Evolutionary conservation across 1,140 invertebrate species (phyloP).

Genomic region (Rhyacophila brunnea): DNA sequence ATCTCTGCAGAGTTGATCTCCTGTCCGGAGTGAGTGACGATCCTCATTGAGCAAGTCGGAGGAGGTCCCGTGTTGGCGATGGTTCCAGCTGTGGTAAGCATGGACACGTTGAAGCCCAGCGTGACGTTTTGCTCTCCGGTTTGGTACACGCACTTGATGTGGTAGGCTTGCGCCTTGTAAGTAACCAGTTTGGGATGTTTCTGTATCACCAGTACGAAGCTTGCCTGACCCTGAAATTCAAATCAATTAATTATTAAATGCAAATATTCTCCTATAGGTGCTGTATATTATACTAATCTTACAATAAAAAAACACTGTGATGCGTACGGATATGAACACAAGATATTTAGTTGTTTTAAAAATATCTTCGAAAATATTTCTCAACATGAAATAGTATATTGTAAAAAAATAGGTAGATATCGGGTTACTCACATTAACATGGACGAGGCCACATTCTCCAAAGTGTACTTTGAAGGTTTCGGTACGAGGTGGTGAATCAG

Average conservation of each 20-base stretch:
- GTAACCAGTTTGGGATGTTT: conserved; percentile 95
- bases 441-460: conserved; percentile 86
- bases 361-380: too few relatives aligned
- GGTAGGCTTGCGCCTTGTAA: conserved; percentile 90
- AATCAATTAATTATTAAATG: conserved; percentile 22
- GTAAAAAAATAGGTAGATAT: too few relatives aligned
- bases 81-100: conserved; percentile 91
- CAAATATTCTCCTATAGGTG: too few relatives aligned
- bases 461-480: conserved; percentile 91
- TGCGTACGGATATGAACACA: too few relatives aligned
- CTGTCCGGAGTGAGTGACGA: conserved; percentile 81
- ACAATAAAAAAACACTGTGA: too few relatives aligned
- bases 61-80: conserved; percentile 94
- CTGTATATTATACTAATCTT: too few relatives aligned
- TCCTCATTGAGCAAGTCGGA: conserved; percentile 89
- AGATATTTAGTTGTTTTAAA: too few relatives aligned
- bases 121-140: conserved; percentile 92
- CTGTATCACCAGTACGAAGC: conserved; percentile 90
- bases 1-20: conserved; percentile 90
- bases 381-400: too few relatives aligned
- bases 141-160: conserved; percentile 92
- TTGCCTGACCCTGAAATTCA: conserved; percentile 75
- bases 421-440: conserved; percentile 77
- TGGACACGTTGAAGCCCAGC: conserved; percentile 90
- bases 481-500: conserved; percentile 63